Percentiles rank a stretch among this genome's conserved stretches.
phyloP scores from a whole-genome alignment of 2,113 vertebrate species.

The Uropsilus gracilis region DNA sequence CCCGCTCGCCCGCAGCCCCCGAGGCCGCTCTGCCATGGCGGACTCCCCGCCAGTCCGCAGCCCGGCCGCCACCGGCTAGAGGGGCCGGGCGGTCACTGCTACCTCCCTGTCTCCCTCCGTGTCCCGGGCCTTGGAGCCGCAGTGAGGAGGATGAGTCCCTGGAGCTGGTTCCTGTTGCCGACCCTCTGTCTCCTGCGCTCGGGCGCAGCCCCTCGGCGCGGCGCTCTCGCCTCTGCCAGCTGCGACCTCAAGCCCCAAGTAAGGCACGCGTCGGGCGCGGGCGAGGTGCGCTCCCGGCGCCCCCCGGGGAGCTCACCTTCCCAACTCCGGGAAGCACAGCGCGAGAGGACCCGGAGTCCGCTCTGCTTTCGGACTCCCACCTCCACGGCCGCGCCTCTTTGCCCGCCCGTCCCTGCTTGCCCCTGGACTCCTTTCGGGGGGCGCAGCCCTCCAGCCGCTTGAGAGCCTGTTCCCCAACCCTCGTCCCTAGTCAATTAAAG shows the following conservation, averaged over 20 bases:
- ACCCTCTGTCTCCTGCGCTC: neutral
- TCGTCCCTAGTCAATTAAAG: neutral
- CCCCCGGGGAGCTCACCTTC: neutral
- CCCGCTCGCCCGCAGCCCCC: too few relatives aligned
- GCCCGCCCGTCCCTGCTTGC: neutral
- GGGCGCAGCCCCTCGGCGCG: slow-evolving; percentile 36
- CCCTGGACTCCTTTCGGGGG: rapidly evolving
- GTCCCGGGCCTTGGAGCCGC: neutral
- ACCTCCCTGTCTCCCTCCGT: neutral
- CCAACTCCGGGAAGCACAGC: neutral
- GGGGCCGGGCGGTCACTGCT: neutral
- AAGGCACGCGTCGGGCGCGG: neutral
- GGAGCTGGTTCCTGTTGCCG: neutral
- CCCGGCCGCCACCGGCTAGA: neutral
- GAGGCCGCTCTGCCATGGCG: neutral
- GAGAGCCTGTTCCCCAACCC: neutral
- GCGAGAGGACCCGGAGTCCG: neutral
- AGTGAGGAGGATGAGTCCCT: neutral
- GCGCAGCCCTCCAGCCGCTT: neutral
- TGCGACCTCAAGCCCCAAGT: neutral
- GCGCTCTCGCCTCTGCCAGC: neutral
- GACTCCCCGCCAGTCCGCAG: neutral
- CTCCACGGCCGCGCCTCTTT: neutral
- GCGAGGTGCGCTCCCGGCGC: neutral
- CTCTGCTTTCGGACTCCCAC: neutral